phyloP scores from a whole-genome alignment of 2,113 vertebrate species.

The human (Homo sapiens) region GRCh38 chr1:213719501-213720000 shows the following conservation, averaged over 20 bases:
- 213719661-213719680: background rate
- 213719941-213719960: background rate
- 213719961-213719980: no score
- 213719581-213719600: background rate
- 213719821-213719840: background rate
- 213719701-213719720: background rate
- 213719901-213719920: background rate
- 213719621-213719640: background rate
- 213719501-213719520: background rate
- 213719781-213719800: background rate
- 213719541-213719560: background rate
- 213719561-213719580: background rate
- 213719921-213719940: background rate
- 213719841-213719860: background rate
- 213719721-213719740: background rate
- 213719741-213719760: background rate
- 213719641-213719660: background rate
- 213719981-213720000: background rate
- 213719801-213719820: background rate
- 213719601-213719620: background rate
- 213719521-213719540: background rate
- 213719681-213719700: no score
- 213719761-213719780: background rate
- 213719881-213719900: background rate
- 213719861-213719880: no score